These are phyloP conservation scores for Osmerus eperlanus DNA, from an alignment of 2,113 vertebrate genomes.

Conservation along the genomic window DNA sequence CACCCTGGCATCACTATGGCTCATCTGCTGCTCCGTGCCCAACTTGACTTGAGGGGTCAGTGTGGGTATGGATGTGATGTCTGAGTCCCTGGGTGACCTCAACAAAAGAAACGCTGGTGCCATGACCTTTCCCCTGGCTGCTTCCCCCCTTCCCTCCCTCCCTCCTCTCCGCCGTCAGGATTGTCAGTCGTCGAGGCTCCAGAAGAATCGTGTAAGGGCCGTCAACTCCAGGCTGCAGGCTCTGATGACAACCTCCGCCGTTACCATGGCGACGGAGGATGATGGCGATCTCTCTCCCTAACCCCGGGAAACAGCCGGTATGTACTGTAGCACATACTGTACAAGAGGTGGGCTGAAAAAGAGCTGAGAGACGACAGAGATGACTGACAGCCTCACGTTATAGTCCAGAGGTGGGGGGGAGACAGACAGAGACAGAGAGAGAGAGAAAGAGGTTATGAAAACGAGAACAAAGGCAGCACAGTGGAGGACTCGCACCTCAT, in stretches of 20 bases:
- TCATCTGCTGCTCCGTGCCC: no score
- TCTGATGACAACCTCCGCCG: slow-evolving; percentile 53
- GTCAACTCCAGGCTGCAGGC: slow-evolving; percentile 66
- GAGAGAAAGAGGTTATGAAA: slow-evolving; percentile 24
- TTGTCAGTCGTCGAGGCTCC: slow-evolving; percentile 70
- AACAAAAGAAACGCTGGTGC: no score
- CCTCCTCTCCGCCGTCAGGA: slow-evolving; percentile 44
- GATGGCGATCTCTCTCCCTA: slow-evolving; percentile 22
- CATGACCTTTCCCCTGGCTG: slow-evolving; percentile 26
- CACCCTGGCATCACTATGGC: no score
- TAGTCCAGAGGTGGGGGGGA: no score
- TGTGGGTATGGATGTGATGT: no score
- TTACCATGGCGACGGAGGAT: slow-evolving; percentile 68
- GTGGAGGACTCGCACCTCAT: slow-evolving; percentile 35
- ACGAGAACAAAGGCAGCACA: slow-evolving; percentile 39
- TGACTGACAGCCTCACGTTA: no score
- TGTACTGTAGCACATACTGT: no score
- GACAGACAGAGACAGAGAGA: background rate
- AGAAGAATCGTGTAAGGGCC: no score
- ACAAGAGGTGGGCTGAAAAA: slow-evolving; percentile 1
- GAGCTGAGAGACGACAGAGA: background rate
- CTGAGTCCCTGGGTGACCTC: no score
- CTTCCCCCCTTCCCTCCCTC: background rate
- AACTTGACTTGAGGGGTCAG: no score
- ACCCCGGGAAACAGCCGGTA: slow-evolving; percentile 42